Evolutionary conservation across 2,113 vertebrate species (phyloP).

Genomic region (Neogale vison): DNA sequence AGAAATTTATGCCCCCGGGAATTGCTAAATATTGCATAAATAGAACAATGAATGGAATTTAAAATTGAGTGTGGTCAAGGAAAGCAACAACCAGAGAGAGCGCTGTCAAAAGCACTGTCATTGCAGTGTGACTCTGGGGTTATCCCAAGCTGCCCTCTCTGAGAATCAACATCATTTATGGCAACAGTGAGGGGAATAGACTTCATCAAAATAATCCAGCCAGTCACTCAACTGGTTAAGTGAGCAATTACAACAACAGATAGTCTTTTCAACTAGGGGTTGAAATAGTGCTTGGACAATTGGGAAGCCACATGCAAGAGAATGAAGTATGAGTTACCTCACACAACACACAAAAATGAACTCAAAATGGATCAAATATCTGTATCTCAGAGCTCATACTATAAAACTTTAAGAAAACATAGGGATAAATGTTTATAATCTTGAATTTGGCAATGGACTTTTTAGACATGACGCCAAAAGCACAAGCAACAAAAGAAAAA

Average conservation of each 20-base stretch:
- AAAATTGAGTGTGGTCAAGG: background rate
- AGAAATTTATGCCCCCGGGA: background rate
- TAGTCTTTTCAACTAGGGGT: background rate
- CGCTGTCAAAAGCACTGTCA: background rate
- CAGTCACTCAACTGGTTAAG: background rate
- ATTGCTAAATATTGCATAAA: background rate
- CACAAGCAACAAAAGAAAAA: background rate
- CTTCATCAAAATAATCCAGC: background rate
- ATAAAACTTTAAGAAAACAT: background rate
- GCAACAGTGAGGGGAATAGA: background rate
- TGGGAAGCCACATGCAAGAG: background rate
- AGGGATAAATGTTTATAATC: background rate
- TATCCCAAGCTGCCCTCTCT: background rate
- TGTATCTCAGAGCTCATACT: background rate
- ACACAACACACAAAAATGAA: background rate
- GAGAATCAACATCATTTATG: background rate
- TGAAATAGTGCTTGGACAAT: background rate
- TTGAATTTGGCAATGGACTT: background rate
- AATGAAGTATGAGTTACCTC: background rate
- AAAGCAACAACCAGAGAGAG: background rate
- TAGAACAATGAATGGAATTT: background rate
- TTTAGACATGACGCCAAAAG: background rate
- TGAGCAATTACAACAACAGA: background rate
- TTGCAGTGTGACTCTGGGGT: background rate
- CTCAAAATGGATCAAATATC: background rate